Conservation (phyloP, 2,113 vertebrate species). For the Neogobius melanostomus region DNA sequence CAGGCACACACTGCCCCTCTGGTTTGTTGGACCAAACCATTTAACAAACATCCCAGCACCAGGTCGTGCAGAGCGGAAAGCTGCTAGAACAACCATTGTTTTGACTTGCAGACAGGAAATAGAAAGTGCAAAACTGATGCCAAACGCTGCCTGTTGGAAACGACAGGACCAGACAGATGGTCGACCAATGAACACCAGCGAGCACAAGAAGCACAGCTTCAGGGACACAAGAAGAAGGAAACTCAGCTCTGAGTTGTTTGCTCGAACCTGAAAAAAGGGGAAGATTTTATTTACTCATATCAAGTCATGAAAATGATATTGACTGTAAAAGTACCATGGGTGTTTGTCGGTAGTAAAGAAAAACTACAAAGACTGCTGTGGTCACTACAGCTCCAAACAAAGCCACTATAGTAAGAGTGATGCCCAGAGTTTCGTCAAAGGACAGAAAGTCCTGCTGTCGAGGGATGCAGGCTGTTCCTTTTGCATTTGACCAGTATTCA, state of each 20-base stretch:
- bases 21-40: conserved; percentile 71
- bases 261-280: conserved; percentile 52
- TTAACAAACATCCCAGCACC: conserved; percentile 58
- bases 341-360: too few species aligned
- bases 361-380: too few species aligned
- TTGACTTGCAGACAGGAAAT: conserved; percentile 76
- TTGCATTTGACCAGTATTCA: too few species aligned
- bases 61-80: conserved; percentile 65
- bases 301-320: too few species aligned
- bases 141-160: conserved; percentile 76
- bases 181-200: conserved; percentile 75
- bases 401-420: too few species aligned
- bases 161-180: conserved; percentile 70
- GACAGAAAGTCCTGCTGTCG: too few species aligned
- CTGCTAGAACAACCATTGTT: conserved; percentile 75
- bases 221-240: conserved; percentile 74
- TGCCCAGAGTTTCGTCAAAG: too few species aligned
- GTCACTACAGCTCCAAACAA: too few species aligned
- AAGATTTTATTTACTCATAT: too few species aligned
- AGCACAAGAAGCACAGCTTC: conserved; percentile 77
- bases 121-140: conserved; percentile 76
- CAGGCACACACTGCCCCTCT: conserved; percentile 67
- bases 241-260: conserved; percentile 80
- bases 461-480: too few species aligned
- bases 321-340: neutral